A percentile compares a stretch with the other conserved stretches of the same genome.
phyloP scores from a whole-genome alignment of 2,797 vertebrate genomes.

The Acomys russatus region DNA sequence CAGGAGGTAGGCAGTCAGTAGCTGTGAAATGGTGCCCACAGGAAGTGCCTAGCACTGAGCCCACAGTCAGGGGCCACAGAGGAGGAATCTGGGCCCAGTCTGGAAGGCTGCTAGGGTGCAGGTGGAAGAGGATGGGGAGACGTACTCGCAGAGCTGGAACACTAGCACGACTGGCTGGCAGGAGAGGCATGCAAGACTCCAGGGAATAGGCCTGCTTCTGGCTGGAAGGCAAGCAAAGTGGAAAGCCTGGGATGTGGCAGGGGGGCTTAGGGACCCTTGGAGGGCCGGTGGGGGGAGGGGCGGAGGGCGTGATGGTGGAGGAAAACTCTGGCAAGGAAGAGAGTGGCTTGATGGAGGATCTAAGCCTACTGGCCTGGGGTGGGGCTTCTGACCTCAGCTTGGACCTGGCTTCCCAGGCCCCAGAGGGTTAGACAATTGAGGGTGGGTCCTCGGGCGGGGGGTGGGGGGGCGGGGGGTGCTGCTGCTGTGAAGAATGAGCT shows the following conservation, averaged over 20 bases:
- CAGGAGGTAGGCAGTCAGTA: not conserved
- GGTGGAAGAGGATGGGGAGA: not conserved
- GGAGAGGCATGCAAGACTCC: not conserved
- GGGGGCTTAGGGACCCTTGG: not conserved
- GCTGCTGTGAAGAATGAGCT: not conserved
- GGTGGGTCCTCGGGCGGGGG: fast-evolving
- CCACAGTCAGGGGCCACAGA: not conserved
- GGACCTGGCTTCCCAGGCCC: not conserved
- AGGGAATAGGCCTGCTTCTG: not conserved
- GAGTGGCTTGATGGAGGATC: not conserved
- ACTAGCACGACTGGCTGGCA: not conserved
- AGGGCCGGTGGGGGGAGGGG: too few relatives aligned
- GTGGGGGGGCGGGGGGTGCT: not conserved
- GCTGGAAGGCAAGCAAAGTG: not conserved
- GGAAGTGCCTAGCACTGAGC: not conserved
- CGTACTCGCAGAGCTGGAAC: not conserved
- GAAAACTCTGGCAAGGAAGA: not conserved
- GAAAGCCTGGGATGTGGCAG: not conserved
- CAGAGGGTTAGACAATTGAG: not conserved
- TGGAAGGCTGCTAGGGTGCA: not conserved
- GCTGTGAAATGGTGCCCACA: not conserved
- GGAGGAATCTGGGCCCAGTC: not conserved
- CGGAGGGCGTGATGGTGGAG: too few relatives aligned
- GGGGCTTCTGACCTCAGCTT: not conserved
- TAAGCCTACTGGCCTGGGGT: too few relatives aligned